A percentile compares a stretch with the other conserved stretches of the same genome.
These are phyloP conservation scores for Chesias legatella DNA, from an alignment of 2,888 invertebrate species.

Conservation along the genomic window DNA sequence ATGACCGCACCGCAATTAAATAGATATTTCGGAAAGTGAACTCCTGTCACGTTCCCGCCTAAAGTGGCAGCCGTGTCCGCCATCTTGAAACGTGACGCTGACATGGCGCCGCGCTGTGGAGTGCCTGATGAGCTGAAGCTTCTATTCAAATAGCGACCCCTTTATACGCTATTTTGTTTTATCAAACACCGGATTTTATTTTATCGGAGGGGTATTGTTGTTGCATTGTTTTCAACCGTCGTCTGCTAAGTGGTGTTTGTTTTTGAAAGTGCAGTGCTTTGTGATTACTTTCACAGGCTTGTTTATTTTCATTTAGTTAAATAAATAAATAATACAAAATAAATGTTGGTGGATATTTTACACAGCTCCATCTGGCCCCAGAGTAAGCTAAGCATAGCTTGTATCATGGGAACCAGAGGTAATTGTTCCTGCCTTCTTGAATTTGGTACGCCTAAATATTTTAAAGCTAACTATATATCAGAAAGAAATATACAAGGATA, in stretches of 20 bases:
- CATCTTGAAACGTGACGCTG: slow-evolving; percentile 71
- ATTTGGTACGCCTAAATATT: too few species aligned
- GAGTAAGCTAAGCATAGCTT: too few species aligned
- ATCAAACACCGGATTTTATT: slow-evolving; percentile 62
- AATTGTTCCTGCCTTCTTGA: too few species aligned
- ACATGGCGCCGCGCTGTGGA: slow-evolving; percentile 47
- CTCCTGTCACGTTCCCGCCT: slow-evolving; percentile 62
- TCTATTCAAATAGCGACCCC: slow-evolving; percentile 47
- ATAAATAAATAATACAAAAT: too few species aligned
- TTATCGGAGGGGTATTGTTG: slow-evolving; percentile 58
- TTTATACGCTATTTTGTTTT: slow-evolving; percentile 58
- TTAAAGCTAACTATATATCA: too few species aligned
- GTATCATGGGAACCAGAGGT: too few species aligned
- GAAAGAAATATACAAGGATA: too few species aligned
- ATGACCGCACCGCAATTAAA: slow-evolving; percentile 17
- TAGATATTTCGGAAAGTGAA: slow-evolving; percentile 32
- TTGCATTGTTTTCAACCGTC: slow-evolving; percentile 42
- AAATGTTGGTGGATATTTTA: too few species aligned
- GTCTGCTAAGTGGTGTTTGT: too few species aligned
- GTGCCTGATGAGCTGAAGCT: slow-evolving; percentile 48
- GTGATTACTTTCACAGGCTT: too few species aligned
- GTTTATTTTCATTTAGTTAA: too few species aligned
- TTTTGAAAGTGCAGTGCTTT: slow-evolving; percentile 17
- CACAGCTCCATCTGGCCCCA: too few species aligned
- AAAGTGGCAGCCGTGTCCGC: slow-evolving; percentile 58